Evolutionary conservation across 2,888 invertebrate species (phyloP).

Genomic region (Eupithecia subumbrata): DNA sequence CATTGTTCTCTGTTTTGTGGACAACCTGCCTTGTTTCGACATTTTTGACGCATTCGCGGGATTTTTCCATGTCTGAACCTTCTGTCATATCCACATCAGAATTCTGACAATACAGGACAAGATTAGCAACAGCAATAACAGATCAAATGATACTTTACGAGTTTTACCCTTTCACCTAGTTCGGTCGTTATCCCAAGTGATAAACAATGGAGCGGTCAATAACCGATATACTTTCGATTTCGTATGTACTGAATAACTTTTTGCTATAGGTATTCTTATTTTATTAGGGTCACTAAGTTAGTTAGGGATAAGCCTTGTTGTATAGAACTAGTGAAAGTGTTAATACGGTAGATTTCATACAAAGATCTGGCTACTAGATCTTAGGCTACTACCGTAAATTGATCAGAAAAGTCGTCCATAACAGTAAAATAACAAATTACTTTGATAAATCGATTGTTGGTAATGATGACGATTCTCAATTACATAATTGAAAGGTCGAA

Average conservation of each 20-base stretch:
- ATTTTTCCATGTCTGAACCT: conserved; percentile 29
- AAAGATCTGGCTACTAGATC: no score
- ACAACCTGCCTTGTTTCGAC: conserved; percentile 7
- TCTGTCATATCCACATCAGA: conserved; percentile 7
- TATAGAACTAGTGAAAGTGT: not conserved
- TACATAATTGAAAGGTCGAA: conserved; percentile 4
- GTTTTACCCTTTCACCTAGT: not conserved
- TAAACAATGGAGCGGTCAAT: conserved; percentile 1
- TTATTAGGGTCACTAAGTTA: not conserved
- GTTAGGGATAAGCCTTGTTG: not conserved
- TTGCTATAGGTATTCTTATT: not conserved
- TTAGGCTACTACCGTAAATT: not conserved
- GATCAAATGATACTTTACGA: not conserved
- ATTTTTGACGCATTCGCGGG: not conserved
- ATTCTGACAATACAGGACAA: not conserved
- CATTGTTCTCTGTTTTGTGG: conserved; percentile 23
- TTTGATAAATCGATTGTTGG: not conserved
- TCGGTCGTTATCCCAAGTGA: not conserved
- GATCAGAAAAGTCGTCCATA: not conserved
- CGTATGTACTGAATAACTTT: not conserved
- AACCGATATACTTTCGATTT: conserved; percentile 1
- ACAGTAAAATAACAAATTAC: not conserved
- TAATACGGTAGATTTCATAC: not conserved
- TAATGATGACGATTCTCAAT: conserved; percentile 1
- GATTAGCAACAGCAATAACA: not conserved